Evolutionary conservation across 1,140 invertebrate species (phyloP), one percentile per base, ranked within the genome.

Genomic region (Patella vulgata): DNA sequence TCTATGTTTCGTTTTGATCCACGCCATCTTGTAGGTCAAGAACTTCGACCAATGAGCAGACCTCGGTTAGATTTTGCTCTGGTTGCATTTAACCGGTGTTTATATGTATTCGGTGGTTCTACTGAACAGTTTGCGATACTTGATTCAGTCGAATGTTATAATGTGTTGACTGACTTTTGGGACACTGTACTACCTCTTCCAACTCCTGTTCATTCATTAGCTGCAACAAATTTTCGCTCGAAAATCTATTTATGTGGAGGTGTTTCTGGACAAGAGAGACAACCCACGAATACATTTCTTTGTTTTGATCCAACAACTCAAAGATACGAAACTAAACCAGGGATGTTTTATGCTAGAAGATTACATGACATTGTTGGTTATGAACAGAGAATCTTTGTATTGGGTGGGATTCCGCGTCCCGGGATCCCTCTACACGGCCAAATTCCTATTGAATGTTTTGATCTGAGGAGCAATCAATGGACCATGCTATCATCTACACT

Each of bases 41-140:
- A 80, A 51, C 57, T 83, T 23, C 71, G 66, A 23, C 80, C 80
- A 36, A 80, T 82, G 76, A 57, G 75, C 50, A 58, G 74, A 46
- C 61, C 80, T 8, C 50, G 82, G n/a, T 53, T 81, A 28, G 82
- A 83, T 31, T 81, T 81, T 55, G 75, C 79, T 1, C 59, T 81
- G 27, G 74, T 78, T 28, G 90, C 92, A 11, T 88, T 93, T 80
- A 90, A 93, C 61, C 91, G 91, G 39, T 89, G 88, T 73, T 84
- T 97, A 50, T 96, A 93, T 78, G 94, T 94, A 0, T 91, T 97
- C 77, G 95, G 95, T 31, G 95, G 95, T 11, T 96, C 93, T 91
- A 92, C 95, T 19, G 94, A 94, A 2, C 92, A 93, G 70, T 93
- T 96, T 82, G 93, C 90, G 56, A 94, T 92, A 14, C 89, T 95